These are phyloP conservation scores for Amorpha juglandis DNA, from an alignment of 2,888 invertebrate genomes.

Conservation along the genomic window DNA sequence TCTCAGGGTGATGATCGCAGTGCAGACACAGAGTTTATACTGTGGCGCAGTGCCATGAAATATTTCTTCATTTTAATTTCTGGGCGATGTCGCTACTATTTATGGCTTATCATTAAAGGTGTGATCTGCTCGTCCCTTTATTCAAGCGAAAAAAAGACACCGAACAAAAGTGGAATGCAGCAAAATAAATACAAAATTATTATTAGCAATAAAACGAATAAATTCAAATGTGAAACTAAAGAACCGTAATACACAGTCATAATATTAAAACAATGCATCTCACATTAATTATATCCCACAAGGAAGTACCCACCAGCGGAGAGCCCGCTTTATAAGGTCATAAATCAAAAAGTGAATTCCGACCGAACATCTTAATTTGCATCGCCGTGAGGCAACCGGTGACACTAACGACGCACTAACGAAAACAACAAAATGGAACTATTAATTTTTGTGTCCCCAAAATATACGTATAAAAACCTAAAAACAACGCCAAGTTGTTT, in stretches of 20 bases:
- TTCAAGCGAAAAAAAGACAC: background rate
- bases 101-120: no score
- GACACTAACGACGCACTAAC: constrained; percentile 76
- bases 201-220: background rate
- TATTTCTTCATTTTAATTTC: no score
- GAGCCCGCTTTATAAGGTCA: constrained; percentile 60
- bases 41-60: no score
- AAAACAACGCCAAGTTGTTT: constrained; percentile 53
- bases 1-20: no score
- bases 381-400: constrained; percentile 66
- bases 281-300: constrained; percentile 44
- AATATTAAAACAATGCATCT: constrained; percentile 48
- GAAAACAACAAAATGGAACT: constrained; percentile 75
- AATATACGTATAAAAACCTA: constrained; percentile 62
- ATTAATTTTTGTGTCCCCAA: constrained; percentile 73
- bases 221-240: constrained; percentile 16
- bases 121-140: no score
- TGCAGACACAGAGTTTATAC: no score
- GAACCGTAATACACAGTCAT: constrained; percentile 27
- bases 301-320: constrained; percentile 46
- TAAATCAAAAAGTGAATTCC: constrained; percentile 73
- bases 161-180: background rate
- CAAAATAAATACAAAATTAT: background rate
- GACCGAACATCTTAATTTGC: constrained; percentile 77
- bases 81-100: no score